Percentiles rank a stretch among this genome's conserved stretches.
These are phyloP conservation scores for Pyrrhosoma nymphula DNA, from an alignment of 2,888 invertebrate species.

Conservation along the genomic window DNA sequence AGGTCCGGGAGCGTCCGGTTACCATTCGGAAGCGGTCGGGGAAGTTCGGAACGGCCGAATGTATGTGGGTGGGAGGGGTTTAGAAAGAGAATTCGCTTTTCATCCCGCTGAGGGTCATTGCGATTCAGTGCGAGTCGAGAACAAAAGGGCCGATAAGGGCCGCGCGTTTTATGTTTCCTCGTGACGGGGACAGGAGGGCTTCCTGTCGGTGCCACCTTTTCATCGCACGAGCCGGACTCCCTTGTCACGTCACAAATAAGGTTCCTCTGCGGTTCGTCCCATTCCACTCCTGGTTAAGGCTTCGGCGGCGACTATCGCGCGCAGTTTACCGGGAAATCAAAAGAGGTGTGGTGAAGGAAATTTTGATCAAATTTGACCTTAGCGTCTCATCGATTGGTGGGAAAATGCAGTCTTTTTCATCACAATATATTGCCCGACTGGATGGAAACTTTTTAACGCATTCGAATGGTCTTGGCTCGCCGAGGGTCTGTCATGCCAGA, in stretches of 20 bases:
- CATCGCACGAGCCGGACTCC: background rate
- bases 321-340: background rate
- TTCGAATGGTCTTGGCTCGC: too few relatives aligned
- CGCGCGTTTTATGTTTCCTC: background rate
- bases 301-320: background rate
- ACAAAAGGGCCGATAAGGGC: conserved; percentile 5
- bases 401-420: too few relatives aligned
- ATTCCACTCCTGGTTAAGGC: background rate
- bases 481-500: too few relatives aligned
- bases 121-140: background rate
- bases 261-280: background rate
- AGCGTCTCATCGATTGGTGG: too few relatives aligned
- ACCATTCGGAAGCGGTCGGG: too few relatives aligned
- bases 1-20: too few relatives aligned
- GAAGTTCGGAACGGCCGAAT: too few relatives aligned
- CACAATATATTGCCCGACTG: too few relatives aligned
- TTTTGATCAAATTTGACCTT: too few relatives aligned
- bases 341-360: background rate
- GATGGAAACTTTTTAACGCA: too few relatives aligned
- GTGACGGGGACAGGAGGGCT: background rate
- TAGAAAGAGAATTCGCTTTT: background rate
- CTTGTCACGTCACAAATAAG: conserved; percentile 2
- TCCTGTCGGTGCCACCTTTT: background rate
- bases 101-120: background rate
- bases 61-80: too few relatives aligned